Percentiles rank a stretch among this genome's conserved stretches.
phyloP scores from a whole-genome alignment of 2,797 vertebrate genomes.

The Lutjanus campechanus region DNA sequence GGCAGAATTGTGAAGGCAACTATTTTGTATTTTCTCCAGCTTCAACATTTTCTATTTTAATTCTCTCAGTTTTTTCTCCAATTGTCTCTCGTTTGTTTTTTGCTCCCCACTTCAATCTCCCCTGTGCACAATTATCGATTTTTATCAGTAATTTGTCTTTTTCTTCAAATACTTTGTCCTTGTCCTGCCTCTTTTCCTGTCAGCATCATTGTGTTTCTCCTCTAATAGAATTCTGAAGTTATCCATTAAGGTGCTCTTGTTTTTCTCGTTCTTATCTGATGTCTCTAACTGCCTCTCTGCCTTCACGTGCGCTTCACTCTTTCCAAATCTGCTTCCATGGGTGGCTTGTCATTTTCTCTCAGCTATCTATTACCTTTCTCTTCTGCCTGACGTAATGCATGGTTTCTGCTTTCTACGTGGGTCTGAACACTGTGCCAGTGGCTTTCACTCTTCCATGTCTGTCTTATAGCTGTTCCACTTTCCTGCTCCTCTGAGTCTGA shows the following conservation, averaged over 20 bases:
- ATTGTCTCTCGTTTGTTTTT: background rate
- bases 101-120: slow-evolving; percentile 21
- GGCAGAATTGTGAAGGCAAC: background rate
- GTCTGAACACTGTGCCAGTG: slow-evolving; percentile 19
- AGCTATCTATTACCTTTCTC: slow-evolving; percentile 11
- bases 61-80: slow-evolving; percentile 4
- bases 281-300: slow-evolving; percentile 25
- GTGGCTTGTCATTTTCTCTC: slow-evolving; percentile 26
- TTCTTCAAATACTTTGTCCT: slow-evolving; percentile 42
- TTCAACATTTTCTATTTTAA: slow-evolving; percentile 18
- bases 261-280: slow-evolving; percentile 63
- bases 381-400: background rate
- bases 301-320: slow-evolving; percentile 33
- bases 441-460: slow-evolving; percentile 31
- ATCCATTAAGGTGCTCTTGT: slow-evolving; percentile 56
- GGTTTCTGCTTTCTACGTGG: background rate
- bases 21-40: slow-evolving; percentile 7
- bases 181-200: slow-evolving; percentile 31
- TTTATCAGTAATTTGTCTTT: slow-evolving; percentile 53
- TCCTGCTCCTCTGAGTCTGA: slow-evolving; percentile 47
- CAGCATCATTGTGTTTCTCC: slow-evolving; percentile 38
- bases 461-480: slow-evolving; percentile 43
- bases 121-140: slow-evolving; percentile 37
- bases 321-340: slow-evolving; percentile 32
- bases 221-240: slow-evolving; percentile 58